phyloP scores from a whole-genome alignment of 2,113 vertebrate genomes.

The Rafetus swinhoei region DNA sequence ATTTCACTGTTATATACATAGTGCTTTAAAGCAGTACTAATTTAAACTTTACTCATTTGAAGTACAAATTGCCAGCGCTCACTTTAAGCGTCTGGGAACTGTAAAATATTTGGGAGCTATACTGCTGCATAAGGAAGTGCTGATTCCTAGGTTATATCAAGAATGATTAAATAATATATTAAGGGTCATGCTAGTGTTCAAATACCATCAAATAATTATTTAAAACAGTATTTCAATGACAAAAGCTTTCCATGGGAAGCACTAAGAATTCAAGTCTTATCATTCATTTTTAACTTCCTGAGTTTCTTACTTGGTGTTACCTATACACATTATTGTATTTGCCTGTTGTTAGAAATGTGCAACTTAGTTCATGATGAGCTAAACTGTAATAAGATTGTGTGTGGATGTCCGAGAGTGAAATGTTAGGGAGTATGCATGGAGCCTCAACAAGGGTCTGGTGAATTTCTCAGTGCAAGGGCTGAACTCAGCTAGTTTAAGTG shows the following conservation, averaged over 20 bases:
- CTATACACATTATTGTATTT: not conserved
- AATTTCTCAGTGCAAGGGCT: not conserved
- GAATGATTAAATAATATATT: not conserved
- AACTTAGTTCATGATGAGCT: not conserved
- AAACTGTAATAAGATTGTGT: not conserved
- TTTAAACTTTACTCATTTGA: not conserved
- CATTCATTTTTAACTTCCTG: not conserved
- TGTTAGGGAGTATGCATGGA: not conserved
- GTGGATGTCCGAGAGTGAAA: not conserved
- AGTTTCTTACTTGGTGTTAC: not conserved
- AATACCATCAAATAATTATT: not conserved
- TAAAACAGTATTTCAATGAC: not conserved
- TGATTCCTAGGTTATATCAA: not conserved
- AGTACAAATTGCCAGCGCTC: not conserved
- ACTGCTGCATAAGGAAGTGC: not conserved
- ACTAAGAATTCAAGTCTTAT: not conserved
- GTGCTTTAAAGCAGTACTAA: not conserved
- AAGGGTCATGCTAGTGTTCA: not conserved
- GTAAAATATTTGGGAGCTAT: not conserved
- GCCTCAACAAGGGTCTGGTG: not conserved
- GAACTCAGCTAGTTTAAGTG: not conserved
- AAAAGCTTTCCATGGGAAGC: not conserved
- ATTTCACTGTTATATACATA: not conserved
- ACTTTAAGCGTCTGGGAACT: not conserved
- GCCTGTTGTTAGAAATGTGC: not conserved